Percentiles rank a stretch among this genome's conserved stretches.
phyloP scores from a whole-genome alignment of 1,140 invertebrate genomes.

The Tenebrio molitor region DNA sequence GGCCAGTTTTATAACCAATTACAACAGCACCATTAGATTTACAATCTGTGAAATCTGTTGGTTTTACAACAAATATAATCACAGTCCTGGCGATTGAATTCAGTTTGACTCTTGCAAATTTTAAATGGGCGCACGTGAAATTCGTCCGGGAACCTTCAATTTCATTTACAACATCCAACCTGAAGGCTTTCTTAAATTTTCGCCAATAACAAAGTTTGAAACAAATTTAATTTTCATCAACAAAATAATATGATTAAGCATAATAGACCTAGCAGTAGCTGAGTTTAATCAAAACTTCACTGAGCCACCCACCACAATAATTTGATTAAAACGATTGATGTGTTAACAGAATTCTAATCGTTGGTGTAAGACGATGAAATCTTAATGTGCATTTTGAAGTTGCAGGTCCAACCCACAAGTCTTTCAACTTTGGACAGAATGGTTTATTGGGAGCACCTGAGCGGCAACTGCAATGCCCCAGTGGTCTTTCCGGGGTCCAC shows the following conservation, averaged over 20 bases:
- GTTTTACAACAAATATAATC: not conserved
- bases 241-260: slow-evolving; percentile 38
- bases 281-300: slow-evolving; percentile 38
- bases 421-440: no score
- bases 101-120: no score
- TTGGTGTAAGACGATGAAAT: not conserved
- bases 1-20: slow-evolving; percentile 12
- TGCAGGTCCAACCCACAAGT: no score
- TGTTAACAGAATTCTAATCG: not conserved
- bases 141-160: no score
- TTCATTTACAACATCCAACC: slow-evolving; percentile 11
- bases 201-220: slow-evolving; percentile 27
- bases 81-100: no score
- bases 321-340: slow-evolving; percentile 36
- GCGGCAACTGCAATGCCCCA: slow-evolving; percentile 9
- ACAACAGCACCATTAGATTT: not conserved
- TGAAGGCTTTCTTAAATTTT: slow-evolving; percentile 35
- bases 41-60: not conserved
- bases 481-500: slow-evolving; percentile 16
- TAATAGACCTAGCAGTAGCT: slow-evolving; percentile 27
- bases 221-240: slow-evolving; percentile 36
- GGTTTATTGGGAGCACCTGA: slow-evolving; percentile 5
- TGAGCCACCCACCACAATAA: slow-evolving; percentile 22
- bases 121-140: no score
- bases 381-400: no score